Evolutionary conservation across 1,140 invertebrate genomes (phyloP), one percentile per base, ranked within the genome.

Genomic region (Musca vetustissima): DNA sequence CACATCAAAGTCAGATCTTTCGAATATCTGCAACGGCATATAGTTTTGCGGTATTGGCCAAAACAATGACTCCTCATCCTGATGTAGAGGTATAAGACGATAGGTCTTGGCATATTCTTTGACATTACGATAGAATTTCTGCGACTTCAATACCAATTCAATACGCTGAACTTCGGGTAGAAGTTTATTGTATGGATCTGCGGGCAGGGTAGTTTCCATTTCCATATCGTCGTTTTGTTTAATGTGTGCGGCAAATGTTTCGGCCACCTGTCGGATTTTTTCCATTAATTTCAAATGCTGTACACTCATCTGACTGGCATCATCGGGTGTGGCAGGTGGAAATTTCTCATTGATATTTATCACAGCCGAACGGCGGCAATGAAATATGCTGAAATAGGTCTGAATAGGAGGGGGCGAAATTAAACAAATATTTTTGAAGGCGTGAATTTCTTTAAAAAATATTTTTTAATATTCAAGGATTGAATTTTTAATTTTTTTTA

Each of bases 231-330:
- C 19, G 8, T 48, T 28, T 4, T 24, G 22, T 13, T 49, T 43
- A 15, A 68, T 24, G 2, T 66, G 22, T 6, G 4, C 2, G 7
- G 53, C 24, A 4, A 70, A 52, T 2, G 25, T 43, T 55, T 67
- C 49, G 4, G 32, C 61, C 9, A 80, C 70, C 7, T 50, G 69
- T 0, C 9, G 13, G 1, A 80, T 25, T 48, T 80, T 80, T 0
- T 77, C 74, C 67, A 77, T 80, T n/a, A 80, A 75, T 43, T 77
- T 78, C 32, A 76, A 22, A 52, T 80, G 78, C 65, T 80, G 78
- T 22, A 76, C 76, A 1, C 73, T 73, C 78, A 80, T 80, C 17
- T 80, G 66, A 9, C 76, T 72, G 67, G 73, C 70, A 32, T 80
- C 78, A 0, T 70, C 74, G 32, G 76, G 70, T 25, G 78, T 80